Conservation (phyloP, 2,113 vertebrate species). For the Hippolais icterina region DNA sequence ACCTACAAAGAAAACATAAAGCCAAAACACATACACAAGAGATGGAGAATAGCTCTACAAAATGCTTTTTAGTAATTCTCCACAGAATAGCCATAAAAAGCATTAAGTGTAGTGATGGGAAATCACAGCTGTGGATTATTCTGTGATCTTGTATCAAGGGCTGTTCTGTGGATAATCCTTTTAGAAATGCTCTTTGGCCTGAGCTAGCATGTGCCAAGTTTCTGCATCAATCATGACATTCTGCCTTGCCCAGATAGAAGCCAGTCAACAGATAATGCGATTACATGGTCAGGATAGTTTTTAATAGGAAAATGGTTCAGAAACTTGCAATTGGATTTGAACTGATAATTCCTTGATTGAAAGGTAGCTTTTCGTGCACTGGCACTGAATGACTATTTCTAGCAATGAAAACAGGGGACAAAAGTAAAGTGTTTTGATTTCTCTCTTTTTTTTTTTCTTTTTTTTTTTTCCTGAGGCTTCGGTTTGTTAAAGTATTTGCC, state of each 20-base stretch:
- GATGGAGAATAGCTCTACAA: background rate
- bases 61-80: slow-evolving; percentile 2
- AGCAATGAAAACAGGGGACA: background rate
- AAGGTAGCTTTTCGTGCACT: background rate
- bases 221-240: slow-evolving; percentile 35
- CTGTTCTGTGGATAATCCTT: slow-evolving; percentile 51
- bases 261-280: slow-evolving; percentile 19
- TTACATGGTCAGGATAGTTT: slow-evolving; percentile 44
- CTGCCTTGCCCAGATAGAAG: slow-evolving; percentile 26
- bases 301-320: slow-evolving; percentile 52
- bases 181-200: slow-evolving; percentile 38
- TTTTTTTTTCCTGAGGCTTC: background rate
- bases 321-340: slow-evolving; percentile 58
- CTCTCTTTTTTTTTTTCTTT: no score
- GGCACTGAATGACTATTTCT: background rate
- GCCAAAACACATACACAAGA: background rate
- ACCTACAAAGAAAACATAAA: background rate
- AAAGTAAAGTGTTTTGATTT: background rate
- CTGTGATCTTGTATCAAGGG: slow-evolving; percentile 10
- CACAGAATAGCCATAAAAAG: slow-evolving; percentile 26
- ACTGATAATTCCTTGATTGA: slow-evolving; percentile 34
- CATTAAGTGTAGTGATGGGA: background rate
- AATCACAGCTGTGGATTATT: background rate
- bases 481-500: background rate
- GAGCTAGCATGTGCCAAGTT: slow-evolving; percentile 6